Evolutionary conservation across 2,888 invertebrate genomes (phyloP), one percentile per base, ranked within the genome.

Genomic region (Trichogramma dendrolimi): DNA sequence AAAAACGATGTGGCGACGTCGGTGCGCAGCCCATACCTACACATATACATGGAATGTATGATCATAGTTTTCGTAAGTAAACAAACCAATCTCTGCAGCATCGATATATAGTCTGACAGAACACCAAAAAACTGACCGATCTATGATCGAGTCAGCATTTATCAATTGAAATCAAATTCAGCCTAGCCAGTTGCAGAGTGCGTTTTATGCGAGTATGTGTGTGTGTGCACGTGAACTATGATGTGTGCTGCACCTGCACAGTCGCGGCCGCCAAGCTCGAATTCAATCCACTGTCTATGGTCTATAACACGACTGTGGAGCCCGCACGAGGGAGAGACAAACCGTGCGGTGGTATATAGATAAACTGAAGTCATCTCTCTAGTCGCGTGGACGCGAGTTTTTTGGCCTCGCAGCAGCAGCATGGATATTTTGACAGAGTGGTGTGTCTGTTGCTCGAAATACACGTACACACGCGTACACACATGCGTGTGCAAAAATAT

Each of bases 391-490:
- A 62, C 64, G 63, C 65, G 64, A 64, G 67, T 68, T 67, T 67
- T 66, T 65, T 67, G 67, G 64, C 27, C 27, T 27, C 27, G 27
- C 63, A 61, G 60, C 41, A 53, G 38, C 14, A 48, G 56, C 50
- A 50, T 61, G 53, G 56, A 58, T 63, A 55, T 27, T 27, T 59
- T 58, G 58, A 54, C 57, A 66, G 69, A 65, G 60, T 63, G 61
- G 64, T 68, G 70, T 69, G 70, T 71, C 69, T 68, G 69, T 69
- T 70, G 67, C 69, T 27, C 27, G 27, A 27, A 27, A 27, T 27
- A 27, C 27, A 27, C 27, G 2, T 3, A 27, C 27, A 27, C 3
- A 27, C 14, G 2, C 2, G 14, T 14, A 14, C 27, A 27, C 3
- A 27, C 27, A 2, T 3, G 27, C 27, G 27, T 3, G 27, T 27